Base-by-base conservation (phyloP, 2,113 vertebrate species). In the Marmota flaviventris region DNA sequence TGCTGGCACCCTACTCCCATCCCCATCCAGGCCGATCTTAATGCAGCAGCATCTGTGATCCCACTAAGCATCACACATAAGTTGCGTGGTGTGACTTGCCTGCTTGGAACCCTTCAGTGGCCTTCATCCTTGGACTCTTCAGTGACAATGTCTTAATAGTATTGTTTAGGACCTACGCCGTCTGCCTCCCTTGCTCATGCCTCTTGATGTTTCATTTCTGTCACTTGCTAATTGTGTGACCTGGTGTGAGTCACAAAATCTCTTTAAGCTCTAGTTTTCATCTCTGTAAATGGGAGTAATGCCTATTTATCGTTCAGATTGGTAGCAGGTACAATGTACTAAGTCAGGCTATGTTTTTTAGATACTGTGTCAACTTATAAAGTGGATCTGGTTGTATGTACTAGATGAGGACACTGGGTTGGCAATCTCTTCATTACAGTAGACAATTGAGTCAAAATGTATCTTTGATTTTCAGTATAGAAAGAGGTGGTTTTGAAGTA, bases 131-230 rank as follows among this genome's bases (percentile, higher is more conserved):
- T 37, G 51, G 79, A 24, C 12, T 45, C 65, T 24, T 72, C 22
- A 70, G 29, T 61, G 24, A 25, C 77, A 1, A 1, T 18, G 29
- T 58, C 79, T 37, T 83, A 11, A 34, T 8, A 1, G 2, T 13
- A 2, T 32, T 72, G 24, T 27, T 0, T 5, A 9, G 48, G 67
- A 42, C 79, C 11, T n/a, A 0, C 0, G 0, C 25, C 17, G 1
- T 29, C 70, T 16, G 25, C 45, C 45, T 61, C 39, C 18, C 37
- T 63, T 42, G 29, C 45, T 37, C 82, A 1, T 7, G 2, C n/a
- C 17, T 24, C 73, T 73, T 32, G n/a, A 24, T 10, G 10, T 82
- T 82, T 75, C 10, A 4, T 42, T 56, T 56, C 32, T 86, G n/a
- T 77, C 37, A 69, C 56, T 42, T 65, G 18, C 29, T 85, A 16